Evolutionary conservation across 2,888 invertebrate species (phyloP).

Genomic region (Ecliptopera silaceata): DNA sequence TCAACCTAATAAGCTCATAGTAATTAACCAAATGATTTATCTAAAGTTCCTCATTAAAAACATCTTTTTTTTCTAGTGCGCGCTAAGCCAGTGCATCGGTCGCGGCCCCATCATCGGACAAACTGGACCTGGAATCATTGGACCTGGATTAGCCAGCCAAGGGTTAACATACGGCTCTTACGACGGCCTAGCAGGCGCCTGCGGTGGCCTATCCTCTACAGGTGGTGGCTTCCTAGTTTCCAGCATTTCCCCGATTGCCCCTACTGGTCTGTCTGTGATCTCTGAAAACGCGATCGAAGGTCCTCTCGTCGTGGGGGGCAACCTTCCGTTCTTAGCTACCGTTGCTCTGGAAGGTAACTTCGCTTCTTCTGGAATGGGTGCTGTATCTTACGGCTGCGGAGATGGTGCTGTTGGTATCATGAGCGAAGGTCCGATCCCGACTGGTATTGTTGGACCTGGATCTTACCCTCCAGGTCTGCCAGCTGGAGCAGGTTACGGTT

Average conservation of each 20-base stretch:
- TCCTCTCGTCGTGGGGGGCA: constrained; percentile 47
- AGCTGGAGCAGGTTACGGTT: constrained; percentile 23
- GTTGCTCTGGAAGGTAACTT: constrained; percentile 52
- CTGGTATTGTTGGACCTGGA: constrained; percentile 27
- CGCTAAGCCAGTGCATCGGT: constrained; percentile 35
- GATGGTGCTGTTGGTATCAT: constrained; percentile 43
- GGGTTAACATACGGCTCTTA: constrained; percentile 5
- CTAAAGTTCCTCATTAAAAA: no score
- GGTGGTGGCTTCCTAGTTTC: constrained; percentile 52
- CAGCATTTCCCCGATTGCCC: constrained; percentile 51
- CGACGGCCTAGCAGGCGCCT: constrained; percentile 22
- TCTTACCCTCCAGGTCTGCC: constrained; percentile 26
- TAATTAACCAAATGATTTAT: no score
- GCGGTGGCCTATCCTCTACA: constrained; percentile 44
- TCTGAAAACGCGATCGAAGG: constrained; percentile 60
- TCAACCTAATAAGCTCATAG: no score
- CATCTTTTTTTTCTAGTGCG: constrained; percentile 23
- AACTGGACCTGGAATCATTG: background rate
- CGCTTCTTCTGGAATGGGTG: constrained; percentile 52
- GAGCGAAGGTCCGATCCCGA: constrained; percentile 33
- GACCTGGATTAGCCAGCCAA: background rate
- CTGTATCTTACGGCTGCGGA: constrained; percentile 55
- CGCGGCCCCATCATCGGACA: constrained; percentile 29
- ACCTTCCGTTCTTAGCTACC: constrained; percentile 57
- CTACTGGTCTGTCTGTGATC: constrained; percentile 51